Base-by-base conservation (phyloP, 2,888 invertebrate genomes). In the Macaria liturata region DNA sequence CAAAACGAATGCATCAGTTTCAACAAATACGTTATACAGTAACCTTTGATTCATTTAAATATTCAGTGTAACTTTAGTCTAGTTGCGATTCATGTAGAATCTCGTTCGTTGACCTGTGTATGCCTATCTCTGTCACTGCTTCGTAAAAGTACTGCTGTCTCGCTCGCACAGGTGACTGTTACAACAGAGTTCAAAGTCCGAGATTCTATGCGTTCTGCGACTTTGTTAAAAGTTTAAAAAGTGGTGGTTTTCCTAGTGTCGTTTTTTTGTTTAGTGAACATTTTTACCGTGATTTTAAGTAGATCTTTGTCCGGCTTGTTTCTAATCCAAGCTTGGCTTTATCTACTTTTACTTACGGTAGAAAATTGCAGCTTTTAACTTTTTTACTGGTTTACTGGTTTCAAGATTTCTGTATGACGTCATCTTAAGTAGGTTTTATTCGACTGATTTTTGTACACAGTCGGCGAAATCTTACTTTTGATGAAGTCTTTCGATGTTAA, bases 231-330 rank as follows among this genome's bases (percentile, higher is more conserved):
- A 1, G 20, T 20, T 20, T 20, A 20, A 20, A 20, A 20, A 20
- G 20, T 20, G 20, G 34, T 37, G 5, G 34, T 6, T 6, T 4
- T 37, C 7, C 34, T 37, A 6, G 34, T 37, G 34, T 6, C 4
- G 34, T 34, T 4, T 1, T 37, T 7, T 37, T 37, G 3, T 37
- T 6, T 37, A 6, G 34, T 20, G 20, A 20, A 20, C 20, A 1
- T 37, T 54, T 61, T 67, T 68, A 54, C 31, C 52, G 58, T 68
- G 57, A 65, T 49, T 68, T 50, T 74, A 78, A 78, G 75, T 71
- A 79, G 75, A 67, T 62, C 59, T 61, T 60, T 66, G 68, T 66
- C 64, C 66, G 69, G 61, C 63, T 72, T 75, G 54, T 61, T 65
- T 54, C 0, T 31, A 0, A 37, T 54, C 32, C 50, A 71, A 69